These are phyloP conservation scores for Xanthia icteritia DNA, from an alignment of 2,888 invertebrate genomes.

Conservation along the genomic window DNA sequence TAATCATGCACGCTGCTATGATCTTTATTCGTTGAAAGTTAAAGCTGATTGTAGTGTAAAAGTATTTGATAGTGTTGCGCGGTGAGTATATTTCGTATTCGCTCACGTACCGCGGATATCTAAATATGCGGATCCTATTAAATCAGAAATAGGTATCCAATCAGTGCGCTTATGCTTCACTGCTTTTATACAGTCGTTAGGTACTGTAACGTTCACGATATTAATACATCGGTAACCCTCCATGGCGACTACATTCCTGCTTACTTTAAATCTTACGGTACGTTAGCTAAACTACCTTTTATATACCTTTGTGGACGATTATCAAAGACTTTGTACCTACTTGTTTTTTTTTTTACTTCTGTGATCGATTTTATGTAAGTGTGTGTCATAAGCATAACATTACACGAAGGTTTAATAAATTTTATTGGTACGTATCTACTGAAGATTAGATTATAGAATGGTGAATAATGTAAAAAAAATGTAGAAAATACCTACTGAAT, in stretches of 20 bases:
- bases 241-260: conserved; percentile 53
- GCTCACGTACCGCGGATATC: conserved; percentile 74
- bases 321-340: conserved; percentile 36
- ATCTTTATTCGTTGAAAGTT: conserved; percentile 5
- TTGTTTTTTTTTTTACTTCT: conserved; percentile 35
- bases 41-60: conserved; percentile 30
- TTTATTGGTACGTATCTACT: conserved; percentile 23
- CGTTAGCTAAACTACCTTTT: conserved; percentile 32
- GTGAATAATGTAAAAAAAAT: not conserved
- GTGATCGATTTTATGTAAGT: not conserved
- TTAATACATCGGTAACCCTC: conserved; percentile 65
- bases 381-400: conserved; percentile 18
- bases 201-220: conserved; percentile 66
- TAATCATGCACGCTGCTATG: conserved; percentile 26
- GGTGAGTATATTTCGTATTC: conserved; percentile 32
- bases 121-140: conserved; percentile 76
- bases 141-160: conserved; percentile 86
- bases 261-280: conserved; percentile 66
- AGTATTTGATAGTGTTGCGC: conserved; percentile 31
- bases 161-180: conserved; percentile 79
- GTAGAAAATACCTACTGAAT: not conserved
- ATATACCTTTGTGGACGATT: conserved; percentile 18
- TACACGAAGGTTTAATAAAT: conserved; percentile 33
- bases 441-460: conserved; percentile 35
- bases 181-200: conserved; percentile 79